These are phyloP conservation scores for Sesamia nonagrioides DNA, from an alignment of 1,140 invertebrate genomes.

Conservation along the genomic window DNA sequence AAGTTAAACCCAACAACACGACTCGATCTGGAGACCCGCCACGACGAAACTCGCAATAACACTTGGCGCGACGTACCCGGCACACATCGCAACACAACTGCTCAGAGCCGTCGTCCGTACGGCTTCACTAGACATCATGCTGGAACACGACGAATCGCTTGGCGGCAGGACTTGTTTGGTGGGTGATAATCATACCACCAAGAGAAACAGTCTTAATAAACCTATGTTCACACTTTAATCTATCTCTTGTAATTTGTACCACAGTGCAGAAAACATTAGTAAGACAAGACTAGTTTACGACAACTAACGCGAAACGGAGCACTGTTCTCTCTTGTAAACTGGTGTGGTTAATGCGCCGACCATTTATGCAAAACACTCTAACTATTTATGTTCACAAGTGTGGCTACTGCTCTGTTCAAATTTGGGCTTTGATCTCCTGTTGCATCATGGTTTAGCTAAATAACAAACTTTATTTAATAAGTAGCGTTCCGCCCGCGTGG, in stretches of 20 bases:
- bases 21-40: too few relatives aligned
- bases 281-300: slow-evolving; percentile 49
- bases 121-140: too few relatives aligned
- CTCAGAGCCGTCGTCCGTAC: too few relatives aligned
- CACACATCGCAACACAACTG: too few relatives aligned
- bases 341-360: slow-evolving; percentile 38
- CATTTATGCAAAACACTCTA: slow-evolving; percentile 41
- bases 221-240: not conserved
- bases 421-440: slow-evolving; percentile 24
- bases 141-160: too few relatives aligned
- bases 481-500: too few relatives aligned
- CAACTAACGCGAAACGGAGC: slow-evolving; percentile 47
- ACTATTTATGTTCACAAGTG: slow-evolving; percentile 20
- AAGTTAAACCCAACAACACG: too few relatives aligned
- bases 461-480: too few relatives aligned
- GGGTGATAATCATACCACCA: too few relatives aligned
- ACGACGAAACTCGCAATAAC: too few relatives aligned
- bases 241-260: not conserved
- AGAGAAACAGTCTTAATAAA: not conserved
- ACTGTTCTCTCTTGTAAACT: slow-evolving; percentile 47
- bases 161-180: too few relatives aligned
- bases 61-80: too few relatives aligned
- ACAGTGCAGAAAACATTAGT: slow-evolving; percentile 36
- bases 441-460: not conserved
- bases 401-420: not conserved